Percentiles rank a stretch among this genome's conserved stretches.
Conservation (phyloP, 1,140 invertebrate species). For the Arctopsyche grandis region DNA sequence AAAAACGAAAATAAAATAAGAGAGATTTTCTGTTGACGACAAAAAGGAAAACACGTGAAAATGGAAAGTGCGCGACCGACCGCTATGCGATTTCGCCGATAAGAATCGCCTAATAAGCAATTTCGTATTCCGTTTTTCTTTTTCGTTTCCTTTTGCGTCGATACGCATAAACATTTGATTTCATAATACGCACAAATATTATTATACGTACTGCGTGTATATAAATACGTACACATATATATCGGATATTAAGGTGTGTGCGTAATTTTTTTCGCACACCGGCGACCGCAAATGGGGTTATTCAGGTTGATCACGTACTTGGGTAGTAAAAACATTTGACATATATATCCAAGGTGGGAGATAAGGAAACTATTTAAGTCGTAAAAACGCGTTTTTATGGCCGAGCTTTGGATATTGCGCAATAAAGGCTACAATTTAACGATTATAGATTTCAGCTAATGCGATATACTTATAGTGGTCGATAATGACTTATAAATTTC, state of each 20-base stretch:
- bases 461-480: too few species aligned
- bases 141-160: neutral
- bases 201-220: too few species aligned
- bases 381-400: conserved; percentile 14
- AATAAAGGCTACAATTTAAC: too few species aligned
- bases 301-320: conserved; percentile 28
- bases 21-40: neutral
- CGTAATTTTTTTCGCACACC: neutral
- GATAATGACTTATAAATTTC: too few species aligned
- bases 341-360: conserved; percentile 33
- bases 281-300: conserved; percentile 7
- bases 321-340: conserved; percentile 40
- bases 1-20: neutral
- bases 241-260: neutral
- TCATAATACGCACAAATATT: too few species aligned
- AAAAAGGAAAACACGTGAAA: neutral
- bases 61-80: neutral
- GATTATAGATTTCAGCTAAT: too few species aligned
- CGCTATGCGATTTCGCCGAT: neutral
- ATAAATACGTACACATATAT: neutral
- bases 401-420: neutral
- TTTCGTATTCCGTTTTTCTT: conserved; percentile 11
- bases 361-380: conserved; percentile 38
- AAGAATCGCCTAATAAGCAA: conserved; percentile 2
- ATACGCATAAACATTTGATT: too few species aligned